phyloP scores from a whole-genome alignment of 2,113 vertebrate species.

The Ginglymostoma cirratum region DNA sequence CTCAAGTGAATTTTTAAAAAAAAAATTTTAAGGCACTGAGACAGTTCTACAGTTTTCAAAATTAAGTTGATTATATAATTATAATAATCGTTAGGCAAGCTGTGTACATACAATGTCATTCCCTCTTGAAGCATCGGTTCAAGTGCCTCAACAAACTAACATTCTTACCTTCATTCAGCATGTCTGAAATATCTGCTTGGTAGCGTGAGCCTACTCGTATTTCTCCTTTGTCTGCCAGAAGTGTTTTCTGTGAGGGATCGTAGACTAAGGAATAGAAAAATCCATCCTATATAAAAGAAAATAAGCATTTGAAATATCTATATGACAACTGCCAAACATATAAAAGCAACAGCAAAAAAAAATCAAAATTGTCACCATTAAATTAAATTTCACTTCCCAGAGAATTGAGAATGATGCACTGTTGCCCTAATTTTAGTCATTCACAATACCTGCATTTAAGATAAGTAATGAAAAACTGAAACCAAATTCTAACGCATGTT shows the following conservation, averaged over 20 bases:
- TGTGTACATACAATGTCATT: not conserved
- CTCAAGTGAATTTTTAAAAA: too few species aligned
- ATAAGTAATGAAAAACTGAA: not conserved
- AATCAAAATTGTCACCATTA: not conserved
- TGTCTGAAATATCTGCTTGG: slow-evolving; percentile 93
- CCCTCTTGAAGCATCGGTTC: not conserved
- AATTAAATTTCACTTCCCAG: not conserved
- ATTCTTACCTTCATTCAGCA: slow-evolving; percentile 79
- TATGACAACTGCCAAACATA: not conserved
- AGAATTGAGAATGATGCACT: not conserved
- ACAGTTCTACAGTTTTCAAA: not conserved
- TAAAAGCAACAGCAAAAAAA: not conserved
- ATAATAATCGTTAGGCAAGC: not conserved
- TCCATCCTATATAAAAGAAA: slow-evolving; percentile 65
- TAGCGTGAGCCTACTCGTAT: slow-evolving; percentile 94
- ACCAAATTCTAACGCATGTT: not conserved
- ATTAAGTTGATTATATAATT: not conserved
- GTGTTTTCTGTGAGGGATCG: slow-evolving; percentile 90
- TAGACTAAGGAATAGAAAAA: slow-evolving; percentile 98
- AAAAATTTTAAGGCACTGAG: not conserved
- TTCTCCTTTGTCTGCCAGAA: slow-evolving; percentile 93
- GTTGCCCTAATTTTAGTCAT: not conserved
- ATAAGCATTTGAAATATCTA: not conserved
- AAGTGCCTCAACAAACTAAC: not conserved
- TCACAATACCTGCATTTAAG: not conserved